A percentile compares a stretch with the other conserved stretches of the same genome.
phyloP scores from a whole-genome alignment of 2,113 vertebrate genomes.

The Spea multiplicata region DNA sequence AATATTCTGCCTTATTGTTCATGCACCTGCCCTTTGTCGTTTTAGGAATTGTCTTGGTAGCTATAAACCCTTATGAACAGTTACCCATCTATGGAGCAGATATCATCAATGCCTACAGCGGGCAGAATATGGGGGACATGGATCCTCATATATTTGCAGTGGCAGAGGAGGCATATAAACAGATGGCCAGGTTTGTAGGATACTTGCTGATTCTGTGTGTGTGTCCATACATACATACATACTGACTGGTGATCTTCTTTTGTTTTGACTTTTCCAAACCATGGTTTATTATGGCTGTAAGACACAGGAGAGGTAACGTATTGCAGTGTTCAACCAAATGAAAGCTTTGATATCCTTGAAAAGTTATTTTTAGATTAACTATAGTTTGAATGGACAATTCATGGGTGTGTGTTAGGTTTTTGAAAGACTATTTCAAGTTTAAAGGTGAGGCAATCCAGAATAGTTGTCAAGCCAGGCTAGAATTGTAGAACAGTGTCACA shows the following conservation, averaged over 20 bases:
- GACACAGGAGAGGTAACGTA: too few relatives aligned
- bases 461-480: too few relatives aligned
- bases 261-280: background rate
- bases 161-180: constrained; percentile 96
- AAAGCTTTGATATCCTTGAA: too few relatives aligned
- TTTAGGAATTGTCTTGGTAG: constrained; percentile 93
- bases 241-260: background rate
- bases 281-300: too few relatives aligned
- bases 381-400: too few relatives aligned
- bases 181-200: constrained; percentile 93
- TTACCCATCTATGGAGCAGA: constrained; percentile 95
- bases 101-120: constrained; percentile 97
- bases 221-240: background rate
- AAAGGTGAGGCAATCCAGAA: too few relatives aligned
- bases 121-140: constrained; percentile 99
- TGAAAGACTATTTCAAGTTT: too few relatives aligned
- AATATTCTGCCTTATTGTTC: too few relatives aligned
- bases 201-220: background rate
- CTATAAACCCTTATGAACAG: constrained; percentile 96
- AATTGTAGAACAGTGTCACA: too few relatives aligned
- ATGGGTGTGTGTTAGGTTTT: too few relatives aligned
- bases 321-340: too few relatives aligned
- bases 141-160: constrained; percentile 98
- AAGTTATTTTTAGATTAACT: too few relatives aligned
- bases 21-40: constrained; percentile 12